These are phyloP conservation scores for Euphydryas editha DNA, from an alignment of 2,888 invertebrate species.

Conservation along the genomic window DNA sequence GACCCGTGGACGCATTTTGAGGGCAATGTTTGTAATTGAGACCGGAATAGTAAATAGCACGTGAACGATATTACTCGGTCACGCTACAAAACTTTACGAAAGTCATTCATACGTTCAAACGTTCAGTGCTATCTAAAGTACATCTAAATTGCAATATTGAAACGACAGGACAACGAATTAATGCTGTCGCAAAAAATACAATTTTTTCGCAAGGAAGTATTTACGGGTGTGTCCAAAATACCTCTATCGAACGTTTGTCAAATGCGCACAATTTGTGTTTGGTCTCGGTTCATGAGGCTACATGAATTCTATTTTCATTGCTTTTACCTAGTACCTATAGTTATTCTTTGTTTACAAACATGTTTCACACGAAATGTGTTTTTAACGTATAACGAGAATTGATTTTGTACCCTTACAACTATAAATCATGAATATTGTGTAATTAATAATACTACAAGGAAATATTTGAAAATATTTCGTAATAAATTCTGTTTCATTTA, in stretches of 20 bases:
- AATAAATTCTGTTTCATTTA: conserved; percentile 16
- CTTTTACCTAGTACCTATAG: conserved; percentile 41
- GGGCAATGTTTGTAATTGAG: conserved; percentile 48
- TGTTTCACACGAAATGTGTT: conserved; percentile 17
- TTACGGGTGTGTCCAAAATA: conserved; percentile 29
- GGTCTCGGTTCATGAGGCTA: conserved; percentile 39
- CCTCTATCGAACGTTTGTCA: conserved; percentile 21
- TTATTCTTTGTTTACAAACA: conserved; percentile 50
- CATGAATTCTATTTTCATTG: conserved; percentile 46
- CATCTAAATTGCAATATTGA: conserved; percentile 43
- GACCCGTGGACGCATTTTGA: conserved; percentile 25
- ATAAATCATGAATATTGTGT: conserved; percentile 15
- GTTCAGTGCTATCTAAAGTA: conserved; percentile 35
- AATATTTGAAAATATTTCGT: conserved; percentile 23
- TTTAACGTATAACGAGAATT: conserved; percentile 19
- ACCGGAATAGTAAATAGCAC: conserved; percentile 52
- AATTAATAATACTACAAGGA: conserved; percentile 13
- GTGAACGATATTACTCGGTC: conserved; percentile 52
- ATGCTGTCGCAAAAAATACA: conserved; percentile 33
- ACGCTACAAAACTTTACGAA: conserved; percentile 48
- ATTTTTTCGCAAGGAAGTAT: conserved; percentile 26
- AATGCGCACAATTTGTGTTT: conserved; percentile 26
- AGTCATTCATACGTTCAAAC: conserved; percentile 39
- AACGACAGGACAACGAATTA: conserved; percentile 37
- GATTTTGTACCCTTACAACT: conserved; percentile 36